phyloP scores from a whole-genome alignment of 2,113 vertebrate genomes.

The Gallinago media region DNA sequence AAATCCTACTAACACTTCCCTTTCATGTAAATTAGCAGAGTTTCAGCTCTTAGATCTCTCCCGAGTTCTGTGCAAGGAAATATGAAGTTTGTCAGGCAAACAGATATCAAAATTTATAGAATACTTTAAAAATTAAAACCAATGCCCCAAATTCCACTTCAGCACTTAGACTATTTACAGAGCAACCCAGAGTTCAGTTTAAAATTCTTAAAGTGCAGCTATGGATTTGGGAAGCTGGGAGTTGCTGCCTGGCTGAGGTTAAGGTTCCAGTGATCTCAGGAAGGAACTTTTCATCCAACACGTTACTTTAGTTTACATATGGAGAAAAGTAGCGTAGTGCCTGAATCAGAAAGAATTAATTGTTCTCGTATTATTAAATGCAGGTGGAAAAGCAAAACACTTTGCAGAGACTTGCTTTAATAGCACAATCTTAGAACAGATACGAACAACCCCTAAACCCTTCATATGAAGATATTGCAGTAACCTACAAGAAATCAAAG shows the following conservation, averaged over 20 bases:
- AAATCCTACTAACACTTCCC: background rate
- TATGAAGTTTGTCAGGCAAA: background rate
- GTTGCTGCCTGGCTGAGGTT: background rate
- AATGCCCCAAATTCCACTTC: background rate
- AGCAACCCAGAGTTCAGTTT: background rate
- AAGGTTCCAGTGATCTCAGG: background rate
- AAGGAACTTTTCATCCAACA: background rate
- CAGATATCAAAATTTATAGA: background rate
- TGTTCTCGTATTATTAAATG: background rate
- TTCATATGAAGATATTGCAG: background rate
- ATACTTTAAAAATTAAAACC: slow-evolving; percentile 33
- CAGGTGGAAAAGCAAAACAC: background rate
- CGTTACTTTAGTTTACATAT: background rate
- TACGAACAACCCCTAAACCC: background rate
- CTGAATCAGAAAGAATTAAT: background rate
- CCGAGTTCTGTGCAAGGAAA: background rate
- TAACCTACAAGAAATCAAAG: background rate
- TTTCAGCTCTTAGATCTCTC: slow-evolving; percentile 8
- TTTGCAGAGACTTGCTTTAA: background rate
- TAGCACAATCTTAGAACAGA: background rate
- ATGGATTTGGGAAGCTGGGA: background rate
- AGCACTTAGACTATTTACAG: background rate
- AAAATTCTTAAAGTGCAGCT: background rate
- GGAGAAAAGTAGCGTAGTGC: background rate
- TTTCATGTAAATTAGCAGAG: background rate